Evolutionary conservation across 2,888 invertebrate species (phyloP).

Genomic region (Lumbricus terrestris): DNA sequence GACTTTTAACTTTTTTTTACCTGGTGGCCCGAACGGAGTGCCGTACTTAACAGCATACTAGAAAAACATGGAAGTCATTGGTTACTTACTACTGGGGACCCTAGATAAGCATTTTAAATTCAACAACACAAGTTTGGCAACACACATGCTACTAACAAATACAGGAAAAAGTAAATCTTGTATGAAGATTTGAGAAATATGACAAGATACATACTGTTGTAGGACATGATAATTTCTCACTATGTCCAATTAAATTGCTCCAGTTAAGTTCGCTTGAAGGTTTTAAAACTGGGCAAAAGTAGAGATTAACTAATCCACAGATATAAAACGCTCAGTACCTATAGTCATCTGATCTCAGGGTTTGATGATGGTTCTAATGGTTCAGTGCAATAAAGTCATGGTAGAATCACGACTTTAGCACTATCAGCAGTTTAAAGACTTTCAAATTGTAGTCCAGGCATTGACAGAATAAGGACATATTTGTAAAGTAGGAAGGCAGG

Average conservation of each 20-base stretch:
- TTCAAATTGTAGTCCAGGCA: neutral
- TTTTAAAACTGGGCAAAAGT: neutral
- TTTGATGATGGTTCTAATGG: no score
- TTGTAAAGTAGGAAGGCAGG: neutral
- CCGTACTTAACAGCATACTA: no score
- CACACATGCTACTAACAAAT: neutral
- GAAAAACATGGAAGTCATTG: neutral
- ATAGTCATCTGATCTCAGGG: no score
- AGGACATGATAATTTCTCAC: neutral
- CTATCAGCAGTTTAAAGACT: neutral
- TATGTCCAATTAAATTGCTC: neutral
- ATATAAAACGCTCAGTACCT: no score
- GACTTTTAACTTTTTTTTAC: no score
- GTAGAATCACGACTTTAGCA: neutral
- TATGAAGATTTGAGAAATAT: neutral
- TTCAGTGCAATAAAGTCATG: no score
- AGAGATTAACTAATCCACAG: neutral
- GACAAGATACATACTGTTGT: neutral
- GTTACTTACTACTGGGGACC: neutral
- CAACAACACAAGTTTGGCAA: neutral
- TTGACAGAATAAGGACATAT: neutral
- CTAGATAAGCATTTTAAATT: neutral
- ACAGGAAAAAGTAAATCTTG: neutral
- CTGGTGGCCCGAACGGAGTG: no score
- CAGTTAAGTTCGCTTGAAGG: neutral